A percentile compares a stretch with the other conserved stretches of the same genome.
phyloP scores from a whole-genome alignment of 2,888 invertebrate species.

The Proisotoma minuta region DNA sequence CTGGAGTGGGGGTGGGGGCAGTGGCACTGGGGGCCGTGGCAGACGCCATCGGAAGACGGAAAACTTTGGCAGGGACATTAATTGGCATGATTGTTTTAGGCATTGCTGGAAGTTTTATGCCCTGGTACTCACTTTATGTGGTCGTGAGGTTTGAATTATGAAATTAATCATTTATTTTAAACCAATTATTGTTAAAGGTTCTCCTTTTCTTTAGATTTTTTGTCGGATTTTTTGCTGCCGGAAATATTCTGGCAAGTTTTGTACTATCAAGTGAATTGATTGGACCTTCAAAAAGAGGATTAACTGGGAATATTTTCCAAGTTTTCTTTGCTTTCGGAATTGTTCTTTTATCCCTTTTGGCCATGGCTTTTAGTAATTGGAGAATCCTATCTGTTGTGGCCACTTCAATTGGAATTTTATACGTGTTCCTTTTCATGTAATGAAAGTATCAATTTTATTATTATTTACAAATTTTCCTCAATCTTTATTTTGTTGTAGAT shows the following conservation, averaged over 20 bases:
- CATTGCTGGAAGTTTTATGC: conserved; percentile 39
- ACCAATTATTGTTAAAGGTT: not conserved
- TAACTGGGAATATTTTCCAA: conserved; percentile 45
- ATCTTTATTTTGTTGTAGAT: conserved; percentile 27
- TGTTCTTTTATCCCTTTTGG: conserved; percentile 40
- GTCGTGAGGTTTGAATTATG: conserved; percentile 24
- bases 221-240: conserved; percentile 39
- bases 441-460: not conserved
- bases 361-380: conserved; percentile 44
- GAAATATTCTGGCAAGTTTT: conserved; percentile 42
- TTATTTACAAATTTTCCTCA: not conserved
- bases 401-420: conserved; percentile 34
- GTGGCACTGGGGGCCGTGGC: conserved; percentile 45
- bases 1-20: conserved; percentile 48
- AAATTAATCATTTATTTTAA: conserved; percentile 2
- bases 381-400: conserved; percentile 38
- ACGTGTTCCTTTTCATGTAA: conserved; percentile 43
- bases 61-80: conserved; percentile 42
- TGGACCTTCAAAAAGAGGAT: conserved; percentile 42
- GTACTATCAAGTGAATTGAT: conserved; percentile 44
- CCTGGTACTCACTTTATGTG: conserved; percentile 32
- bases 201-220: conserved; percentile 26
- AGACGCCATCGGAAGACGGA: conserved; percentile 44
- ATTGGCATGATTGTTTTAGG: conserved; percentile 45
- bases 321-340: conserved; percentile 48